Evolutionary conservation across 2,113 vertebrate species (phyloP), one percentile per base, ranked within the genome.

Genomic region (Mionectes macconnelli): DNA sequence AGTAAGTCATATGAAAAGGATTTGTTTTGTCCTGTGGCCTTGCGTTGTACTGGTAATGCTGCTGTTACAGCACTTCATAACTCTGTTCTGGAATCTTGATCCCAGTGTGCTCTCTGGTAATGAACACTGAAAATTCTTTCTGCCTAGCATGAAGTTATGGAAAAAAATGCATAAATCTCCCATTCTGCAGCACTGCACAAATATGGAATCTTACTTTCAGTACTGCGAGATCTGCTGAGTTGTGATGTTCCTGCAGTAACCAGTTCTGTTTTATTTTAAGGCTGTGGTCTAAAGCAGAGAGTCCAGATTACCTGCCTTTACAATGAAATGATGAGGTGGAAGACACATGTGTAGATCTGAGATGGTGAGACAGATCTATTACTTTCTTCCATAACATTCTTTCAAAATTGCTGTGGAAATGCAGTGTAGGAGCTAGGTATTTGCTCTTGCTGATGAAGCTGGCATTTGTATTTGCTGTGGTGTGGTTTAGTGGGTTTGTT

Each of bases 401-500:
- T 84, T 62, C 33, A 37, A 27, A 84, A 44, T 88, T 81, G 73
- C 13, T 62, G 31, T 87, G 53, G 31, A 93, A 79, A 42, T 45
- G 37, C 45, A 74, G 14, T 23, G 8, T 45, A 60, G 64, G 12
- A 76, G n/a, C 76, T 57, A 50, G 52, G 12, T 64, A 23, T 92
- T 92, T 93, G 19, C 8, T 89, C 19, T 82, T 1, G 2, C 33
- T 89, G 85, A 77, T 89, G 63, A 91, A 96, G 39, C 56, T 88
- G 85, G 60, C 72, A 68, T 90, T 92, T 83, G 12, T 85, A 40
- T 85, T 90, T 94, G 68, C 79, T 74, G 2, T 83, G 44, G 22
- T 84, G 79, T 62, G 59, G 52, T 93, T 96, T 92, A 77, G 35
- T 87, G 35, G 17, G 40, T 80, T 88, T 87, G 66, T 93, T 96